Percentiles rank a stretch among this genome's conserved stretches.
These are phyloP conservation scores for Pandemis heparana DNA, from an alignment of 2,888 invertebrate species.

Conservation along the genomic window DNA sequence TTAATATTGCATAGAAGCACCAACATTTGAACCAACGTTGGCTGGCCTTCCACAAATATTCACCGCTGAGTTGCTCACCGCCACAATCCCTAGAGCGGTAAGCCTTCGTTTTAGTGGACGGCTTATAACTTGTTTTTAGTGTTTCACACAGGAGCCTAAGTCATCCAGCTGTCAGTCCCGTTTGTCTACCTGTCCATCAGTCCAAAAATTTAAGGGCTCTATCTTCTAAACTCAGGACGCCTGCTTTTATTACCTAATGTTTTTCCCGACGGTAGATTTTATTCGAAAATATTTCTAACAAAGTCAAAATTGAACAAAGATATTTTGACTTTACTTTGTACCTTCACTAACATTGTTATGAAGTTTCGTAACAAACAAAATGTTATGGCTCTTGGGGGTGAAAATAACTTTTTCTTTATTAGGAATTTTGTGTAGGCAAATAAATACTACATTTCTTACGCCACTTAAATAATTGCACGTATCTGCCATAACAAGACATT, in stretches of 20 bases:
- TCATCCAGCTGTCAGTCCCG: too few relatives aligned
- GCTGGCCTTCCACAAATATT: slow-evolving; percentile 40
- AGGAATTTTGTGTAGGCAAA: background rate
- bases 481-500: background rate
- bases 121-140: background rate
- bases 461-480: too few relatives aligned
- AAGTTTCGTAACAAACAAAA: slow-evolving; percentile 3
- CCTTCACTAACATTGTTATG: background rate
- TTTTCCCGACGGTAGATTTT: background rate
- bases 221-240: too few relatives aligned
- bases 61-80: slow-evolving; percentile 48
- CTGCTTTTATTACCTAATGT: background rate
- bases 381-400: background rate
- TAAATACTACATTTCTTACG: background rate
- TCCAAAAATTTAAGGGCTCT: too few relatives aligned
- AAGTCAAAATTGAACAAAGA: background rate
- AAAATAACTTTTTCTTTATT: background rate
- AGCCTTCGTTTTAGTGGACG: background rate
- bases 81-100: background rate
- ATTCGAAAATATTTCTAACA: background rate
- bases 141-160: background rate
- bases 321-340: background rate
- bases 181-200: too few relatives aligned
- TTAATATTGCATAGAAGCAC: slow-evolving; percentile 3
- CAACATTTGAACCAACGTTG: slow-evolving; percentile 11